A percentile compares a stretch with the other conserved stretches of the same genome.
Evolutionary conservation across 2,113 vertebrate species (phyloP).

Genomic region (Lucifuga dentata): DNA sequence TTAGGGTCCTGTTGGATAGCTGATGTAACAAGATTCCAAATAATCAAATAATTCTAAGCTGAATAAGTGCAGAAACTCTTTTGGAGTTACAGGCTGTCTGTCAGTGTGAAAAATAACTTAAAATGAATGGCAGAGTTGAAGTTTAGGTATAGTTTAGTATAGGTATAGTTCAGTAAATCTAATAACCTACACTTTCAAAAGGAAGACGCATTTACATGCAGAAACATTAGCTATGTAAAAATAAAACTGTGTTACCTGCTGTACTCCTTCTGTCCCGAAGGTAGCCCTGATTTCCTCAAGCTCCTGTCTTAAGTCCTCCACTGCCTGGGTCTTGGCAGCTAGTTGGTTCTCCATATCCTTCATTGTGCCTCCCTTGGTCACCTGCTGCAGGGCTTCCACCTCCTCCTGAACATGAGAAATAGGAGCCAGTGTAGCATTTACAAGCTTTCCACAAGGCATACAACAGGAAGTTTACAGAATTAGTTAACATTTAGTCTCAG

Average conservation of each 20-base stretch:
- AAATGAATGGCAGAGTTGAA: background rate
- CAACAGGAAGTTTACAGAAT: slow-evolving; percentile 1
- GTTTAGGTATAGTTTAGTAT: no score
- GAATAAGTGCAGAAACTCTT: no score
- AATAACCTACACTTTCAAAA: no score
- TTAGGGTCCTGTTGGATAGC: no score
- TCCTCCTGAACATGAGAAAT: slow-evolving; percentile 79
- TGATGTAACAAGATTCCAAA: no score
- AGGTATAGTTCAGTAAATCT: no score
- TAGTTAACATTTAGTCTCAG: slow-evolving; percentile 4
- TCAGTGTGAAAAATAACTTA: no score
- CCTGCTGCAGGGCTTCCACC: slow-evolving; percentile 86
- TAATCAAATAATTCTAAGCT: no score
- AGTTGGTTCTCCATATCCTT: slow-evolving; percentile 89
- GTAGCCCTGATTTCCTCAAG: slow-evolving; percentile 89
- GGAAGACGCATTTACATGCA: no score
- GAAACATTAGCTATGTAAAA: no score
- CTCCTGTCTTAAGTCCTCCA: slow-evolving; percentile 90
- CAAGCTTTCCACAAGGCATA: background rate
- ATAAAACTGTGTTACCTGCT: slow-evolving; percentile 85
- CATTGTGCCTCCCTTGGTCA: slow-evolving; percentile 79
- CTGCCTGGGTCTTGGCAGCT: slow-evolving; percentile 85
- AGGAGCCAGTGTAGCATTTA: background rate
- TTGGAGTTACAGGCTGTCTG: no score
- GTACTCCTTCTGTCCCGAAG: slow-evolving; percentile 91